Base-by-base conservation (phyloP, 2,797 vertebrate species). In the Tangara arthus region DNA sequence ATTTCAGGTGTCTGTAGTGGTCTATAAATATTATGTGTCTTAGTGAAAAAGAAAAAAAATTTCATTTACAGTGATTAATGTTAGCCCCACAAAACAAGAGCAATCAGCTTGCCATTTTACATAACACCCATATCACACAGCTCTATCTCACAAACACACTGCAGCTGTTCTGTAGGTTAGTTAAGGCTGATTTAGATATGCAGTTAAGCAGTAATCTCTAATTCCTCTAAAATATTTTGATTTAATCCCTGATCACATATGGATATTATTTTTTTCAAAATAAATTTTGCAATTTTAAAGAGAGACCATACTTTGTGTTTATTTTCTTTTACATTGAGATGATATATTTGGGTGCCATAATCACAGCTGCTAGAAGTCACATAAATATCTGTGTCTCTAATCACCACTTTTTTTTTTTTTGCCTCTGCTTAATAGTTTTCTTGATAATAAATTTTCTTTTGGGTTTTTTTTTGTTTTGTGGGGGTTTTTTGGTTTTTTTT, bases 141-240 rank as follows among this genome's bases (percentile, higher is more conserved):
- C 34, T 63, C 41, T 77, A 8, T 49, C 44, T 68, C 46, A 64
- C 21, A 82, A 77, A 77, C 3, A 1, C 57, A 53, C 23, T 57
- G 75, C 82, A 94, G 65, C 72, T 96, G 90, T 75, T 90, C 46
- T 83, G 41, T 88, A 64, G 13, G 72, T 90, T 90, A 93, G 69
- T 81, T 93, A 91, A 90, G 80, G 53, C 61, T 93, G 88, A 93
- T 94, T 90, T 91, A 90, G 57, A 80, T 14, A 60, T 21, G 28
- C 37, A 60, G 85, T 80, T 94, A 90, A 75, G 76, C 65, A 82
- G 34, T 39, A 82, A 90, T 88, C 80, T 91, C 65, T 96, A 96
- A 96, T 93, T 91, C 88, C 72, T 88, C 69, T 96, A 27, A 86
- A 86, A 86, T 78, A 78, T 78, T 75, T 83, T 26, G 26, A 83